These are phyloP conservation scores for Hedychridium roseum DNA, from an alignment of 2,888 invertebrate species.

Conservation along the genomic window DNA sequence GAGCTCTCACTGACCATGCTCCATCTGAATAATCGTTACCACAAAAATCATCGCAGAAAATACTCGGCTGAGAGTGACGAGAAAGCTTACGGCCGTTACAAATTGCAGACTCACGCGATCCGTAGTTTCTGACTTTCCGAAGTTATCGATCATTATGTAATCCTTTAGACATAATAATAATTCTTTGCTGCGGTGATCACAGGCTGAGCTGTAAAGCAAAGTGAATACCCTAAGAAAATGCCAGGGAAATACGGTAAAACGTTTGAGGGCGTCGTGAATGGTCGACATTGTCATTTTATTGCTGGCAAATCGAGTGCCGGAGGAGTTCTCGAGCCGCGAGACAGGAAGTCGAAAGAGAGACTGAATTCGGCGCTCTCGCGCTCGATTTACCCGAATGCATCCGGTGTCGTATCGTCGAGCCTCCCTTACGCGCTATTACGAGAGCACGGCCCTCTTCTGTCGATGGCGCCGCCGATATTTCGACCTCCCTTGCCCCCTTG, in stretches of 20 bases:
- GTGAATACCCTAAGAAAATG: too few relatives aligned
- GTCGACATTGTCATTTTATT: constrained; percentile 66
- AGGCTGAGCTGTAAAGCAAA: too few relatives aligned
- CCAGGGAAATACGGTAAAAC: too few relatives aligned
- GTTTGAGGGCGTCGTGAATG: constrained; percentile 46
- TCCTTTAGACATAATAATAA: too few relatives aligned
- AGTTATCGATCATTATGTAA: too few relatives aligned
- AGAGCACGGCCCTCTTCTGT: constrained; percentile 10
- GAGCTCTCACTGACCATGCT: neutral
- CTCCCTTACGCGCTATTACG: constrained; percentile 26
- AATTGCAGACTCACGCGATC: too few relatives aligned
- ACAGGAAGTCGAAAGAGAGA: constrained; percentile 63
- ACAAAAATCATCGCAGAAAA: neutral
- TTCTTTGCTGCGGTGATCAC: too few relatives aligned
- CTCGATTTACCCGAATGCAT: constrained; percentile 46
- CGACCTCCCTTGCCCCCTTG: neutral
- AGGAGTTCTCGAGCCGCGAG: constrained; percentile 13
- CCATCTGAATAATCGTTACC: neutral
- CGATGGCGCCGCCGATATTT: constrained; percentile 12
- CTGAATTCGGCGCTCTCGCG: constrained; percentile 59
- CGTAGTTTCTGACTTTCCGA: too few relatives aligned
- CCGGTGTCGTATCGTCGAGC: constrained; percentile 32
- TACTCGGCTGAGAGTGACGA: neutral
- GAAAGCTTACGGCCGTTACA: too few relatives aligned
- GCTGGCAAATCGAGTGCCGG: constrained; percentile 67